Evolutionary conservation across 2,113 vertebrate genomes (phyloP).

Genomic region (Daphoenositta chrysoptera): DNA sequence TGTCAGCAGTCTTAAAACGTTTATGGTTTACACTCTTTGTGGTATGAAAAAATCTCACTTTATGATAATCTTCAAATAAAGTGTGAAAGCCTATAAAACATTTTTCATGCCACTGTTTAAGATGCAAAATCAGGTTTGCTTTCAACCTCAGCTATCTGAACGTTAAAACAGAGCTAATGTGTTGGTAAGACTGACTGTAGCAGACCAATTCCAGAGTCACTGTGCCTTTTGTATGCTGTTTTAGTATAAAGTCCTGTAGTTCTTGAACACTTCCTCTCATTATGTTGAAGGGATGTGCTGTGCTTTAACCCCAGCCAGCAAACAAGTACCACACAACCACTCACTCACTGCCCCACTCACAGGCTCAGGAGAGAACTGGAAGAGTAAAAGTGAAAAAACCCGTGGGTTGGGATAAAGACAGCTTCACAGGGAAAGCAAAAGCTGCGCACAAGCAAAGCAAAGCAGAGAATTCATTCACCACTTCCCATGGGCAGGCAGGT

Average conservation of each 20-base stretch:
- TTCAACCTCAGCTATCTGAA: not conserved
- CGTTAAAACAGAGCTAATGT: not conserved
- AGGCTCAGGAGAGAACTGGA: not conserved
- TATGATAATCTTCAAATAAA: conserved; percentile 64
- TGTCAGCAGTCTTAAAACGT: conserved; percentile 21
- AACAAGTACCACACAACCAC: not conserved
- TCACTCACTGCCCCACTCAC: not conserved
- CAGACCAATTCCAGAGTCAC: not conserved
- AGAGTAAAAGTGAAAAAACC: not conserved
- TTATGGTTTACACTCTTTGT: conserved; percentile 26
- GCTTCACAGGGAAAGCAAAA: not conserved
- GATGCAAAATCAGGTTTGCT: not conserved
- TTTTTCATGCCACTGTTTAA: conserved; percentile 28
- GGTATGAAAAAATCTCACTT: conserved; percentile 43
- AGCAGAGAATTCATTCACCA: not conserved
- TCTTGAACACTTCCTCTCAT: not conserved
- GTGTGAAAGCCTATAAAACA: conserved; percentile 45
- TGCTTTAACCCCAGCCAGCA: not conserved
- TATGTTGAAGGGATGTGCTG: not conserved
- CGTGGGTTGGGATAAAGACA: not conserved
- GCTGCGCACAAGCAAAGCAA: not conserved
- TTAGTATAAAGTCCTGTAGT: not conserved
- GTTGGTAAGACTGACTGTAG: not conserved
- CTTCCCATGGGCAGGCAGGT: not conserved
- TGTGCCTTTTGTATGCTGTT: not conserved